Conservation (phyloP, 2,888 invertebrate genomes). For the Lepidochitona cinerea region DNA sequence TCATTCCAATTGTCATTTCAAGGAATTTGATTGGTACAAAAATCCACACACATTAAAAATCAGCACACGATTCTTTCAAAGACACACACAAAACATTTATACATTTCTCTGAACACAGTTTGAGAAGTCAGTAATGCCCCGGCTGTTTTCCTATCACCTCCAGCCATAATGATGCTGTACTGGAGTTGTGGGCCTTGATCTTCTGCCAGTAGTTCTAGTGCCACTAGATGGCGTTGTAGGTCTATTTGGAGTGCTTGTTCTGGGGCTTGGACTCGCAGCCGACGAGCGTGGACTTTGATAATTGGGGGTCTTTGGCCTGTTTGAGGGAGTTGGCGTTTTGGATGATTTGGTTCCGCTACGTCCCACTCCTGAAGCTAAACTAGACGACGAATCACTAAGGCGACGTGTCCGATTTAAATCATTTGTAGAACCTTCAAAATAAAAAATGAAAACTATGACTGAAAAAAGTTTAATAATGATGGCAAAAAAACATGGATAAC, state of each 20-base stretch:
- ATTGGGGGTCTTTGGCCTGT: background rate
- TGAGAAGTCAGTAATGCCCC: background rate
- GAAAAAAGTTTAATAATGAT: background rate
- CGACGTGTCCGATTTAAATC: slow-evolving; percentile 54
- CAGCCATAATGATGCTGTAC: slow-evolving; percentile 8
- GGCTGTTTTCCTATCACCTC: background rate
- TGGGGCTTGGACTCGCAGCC: background rate
- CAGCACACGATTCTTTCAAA: too few species aligned
- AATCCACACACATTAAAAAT: too few species aligned
- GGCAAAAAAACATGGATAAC: background rate
- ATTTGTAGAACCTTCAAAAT: slow-evolving; percentile 52
- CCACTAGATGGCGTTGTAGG: background rate
- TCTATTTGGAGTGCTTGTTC: background rate
- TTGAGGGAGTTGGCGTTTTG: background rate
- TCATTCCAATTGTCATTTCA: too few species aligned
- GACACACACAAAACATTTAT: too few species aligned
- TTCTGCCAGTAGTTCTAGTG: background rate
- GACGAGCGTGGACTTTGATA: background rate
- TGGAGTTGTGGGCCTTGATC: slow-evolving; percentile 1
- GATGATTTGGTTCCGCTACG: background rate
- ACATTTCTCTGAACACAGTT: background rate
- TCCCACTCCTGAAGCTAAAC: slow-evolving; percentile 34
- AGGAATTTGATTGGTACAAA: too few species aligned
- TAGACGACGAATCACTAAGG: slow-evolving; percentile 55
- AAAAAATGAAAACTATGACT: background rate